A percentile compares a stretch with the other conserved stretches of the same genome.
phyloP scores from a whole-genome alignment of 2,797 vertebrate species.

The Martes flavigula region DNA sequence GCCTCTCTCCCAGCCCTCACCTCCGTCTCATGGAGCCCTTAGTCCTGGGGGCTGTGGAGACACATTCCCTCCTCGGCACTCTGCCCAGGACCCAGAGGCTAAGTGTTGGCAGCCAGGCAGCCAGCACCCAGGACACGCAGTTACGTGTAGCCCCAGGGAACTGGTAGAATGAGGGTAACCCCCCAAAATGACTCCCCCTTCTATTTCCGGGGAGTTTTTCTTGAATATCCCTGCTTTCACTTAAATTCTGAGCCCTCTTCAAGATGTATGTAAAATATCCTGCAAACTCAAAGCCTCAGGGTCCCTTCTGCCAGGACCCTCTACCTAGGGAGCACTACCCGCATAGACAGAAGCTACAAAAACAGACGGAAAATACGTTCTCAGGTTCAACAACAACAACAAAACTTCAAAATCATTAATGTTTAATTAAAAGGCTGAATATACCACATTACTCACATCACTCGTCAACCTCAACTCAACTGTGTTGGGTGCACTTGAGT shows the following conservation, averaged over 20 bases:
- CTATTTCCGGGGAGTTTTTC: neutral
- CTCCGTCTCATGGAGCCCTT: neutral
- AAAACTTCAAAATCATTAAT: neutral
- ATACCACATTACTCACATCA: neutral
- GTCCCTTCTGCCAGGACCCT: neutral
- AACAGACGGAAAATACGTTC: neutral
- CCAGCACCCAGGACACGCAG: neutral
- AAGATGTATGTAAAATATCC: neutral
- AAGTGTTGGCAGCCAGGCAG: neutral
- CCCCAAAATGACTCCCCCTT: neutral
- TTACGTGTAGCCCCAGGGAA: neutral
- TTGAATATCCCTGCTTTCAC: neutral
- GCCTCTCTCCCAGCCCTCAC: neutral
- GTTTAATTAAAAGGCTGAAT: neutral
- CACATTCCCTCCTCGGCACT: neutral
- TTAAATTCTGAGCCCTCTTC: neutral
- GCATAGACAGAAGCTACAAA: neutral
- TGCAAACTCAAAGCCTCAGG: neutral
- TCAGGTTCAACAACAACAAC: neutral
- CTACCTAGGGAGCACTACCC: neutral
- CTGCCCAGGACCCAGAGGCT: neutral
- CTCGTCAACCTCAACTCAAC: neutral
- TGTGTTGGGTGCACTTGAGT: neutral
- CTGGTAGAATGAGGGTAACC: fast-evolving
- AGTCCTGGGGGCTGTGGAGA: neutral